Conservation (phyloP, 2,113 vertebrate genomes). For the Trachemys scripta region DNA sequence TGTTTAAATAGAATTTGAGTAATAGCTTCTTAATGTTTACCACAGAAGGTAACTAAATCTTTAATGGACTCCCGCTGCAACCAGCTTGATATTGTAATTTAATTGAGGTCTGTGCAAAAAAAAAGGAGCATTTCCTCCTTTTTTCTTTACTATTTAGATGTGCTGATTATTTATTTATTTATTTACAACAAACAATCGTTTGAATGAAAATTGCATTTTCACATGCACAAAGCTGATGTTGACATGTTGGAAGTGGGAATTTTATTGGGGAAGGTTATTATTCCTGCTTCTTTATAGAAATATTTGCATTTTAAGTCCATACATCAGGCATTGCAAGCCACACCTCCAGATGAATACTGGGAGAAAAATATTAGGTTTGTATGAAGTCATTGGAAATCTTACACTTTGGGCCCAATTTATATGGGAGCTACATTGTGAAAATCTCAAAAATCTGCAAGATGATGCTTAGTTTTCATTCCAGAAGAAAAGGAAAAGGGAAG, state of each 20-base stretch:
- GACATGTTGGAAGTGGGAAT: constrained; percentile 9
- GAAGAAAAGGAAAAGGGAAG: background rate
- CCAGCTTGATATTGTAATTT: constrained; percentile 67
- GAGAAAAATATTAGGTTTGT: background rate
- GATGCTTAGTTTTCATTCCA: background rate
- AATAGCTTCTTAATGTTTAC: constrained; percentile 76
- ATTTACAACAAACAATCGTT: background rate
- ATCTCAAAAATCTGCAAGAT: background rate
- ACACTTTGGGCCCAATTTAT: background rate
- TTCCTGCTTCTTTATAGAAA: background rate
- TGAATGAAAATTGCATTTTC: constrained; percentile 5
- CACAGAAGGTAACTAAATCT: constrained; percentile 78
- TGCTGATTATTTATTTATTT: constrained; percentile 12
- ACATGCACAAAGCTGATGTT: constrained; percentile 41
- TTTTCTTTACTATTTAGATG: constrained; percentile 50
- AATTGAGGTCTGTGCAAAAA: constrained; percentile 43
- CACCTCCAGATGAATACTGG: background rate
- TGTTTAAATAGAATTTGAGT: constrained; percentile 78
- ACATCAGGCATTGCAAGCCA: background rate
- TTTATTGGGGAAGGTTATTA: background rate
- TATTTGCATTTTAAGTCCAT: background rate
- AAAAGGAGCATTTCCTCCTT: background rate
- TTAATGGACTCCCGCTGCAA: constrained; percentile 70
- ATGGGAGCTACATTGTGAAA: background rate
- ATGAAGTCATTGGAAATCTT: background rate